Base-by-base conservation (phyloP, 2,113 vertebrate species). In the Menura novaehollandiae region DNA sequence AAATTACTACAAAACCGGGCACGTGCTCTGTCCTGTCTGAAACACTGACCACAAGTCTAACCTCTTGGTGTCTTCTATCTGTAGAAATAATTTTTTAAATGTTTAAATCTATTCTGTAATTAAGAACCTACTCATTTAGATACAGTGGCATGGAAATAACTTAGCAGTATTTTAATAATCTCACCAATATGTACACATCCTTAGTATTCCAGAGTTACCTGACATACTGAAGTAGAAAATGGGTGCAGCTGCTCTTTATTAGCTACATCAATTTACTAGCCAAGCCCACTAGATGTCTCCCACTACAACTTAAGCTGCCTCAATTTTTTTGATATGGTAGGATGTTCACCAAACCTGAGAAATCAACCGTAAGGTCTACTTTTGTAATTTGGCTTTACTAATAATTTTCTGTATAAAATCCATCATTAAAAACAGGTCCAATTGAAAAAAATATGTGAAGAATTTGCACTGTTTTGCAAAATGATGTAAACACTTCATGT, bases 211-310 rank as follows among this genome's bases (percentile, higher is more conserved):
- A 26, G 30, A 56, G 41, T 56, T 78, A 73, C 6, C 7, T 59
- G 79, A 68, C 5, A 71, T 2, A 63, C 19, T 28, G 20, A 60
- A 86, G 24, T 15, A 92, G 28, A 80, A 94, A 77, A 43, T 51
- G 1, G 69, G 13, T 20, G 35, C 60, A 71, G 51, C 13, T 81
- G 73, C 32, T 77, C 46, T 77, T 68, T 56, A 77, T 43, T 26
- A 83, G 17, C 9, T 67, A 33, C 15, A n/a, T 6, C 39, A 64
- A 22, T 51, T 74, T 66, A 72, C 63, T 55, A 68, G 52, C n/a
- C 73, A 88, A 80, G 74, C 27, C 88, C 92, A 88, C 63, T 82
- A 95, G 91, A 56, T 87, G 91, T 89, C 87, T 87, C 87, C 44
- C 66, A 75, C 6, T 71, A 39, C 52, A 91, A 43, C 56, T 69